A percentile compares a stretch with the other conserved stretches of the same genome.
phyloP scores from a whole-genome alignment of 2,888 invertebrate genomes.

The Hybos culiciformis region DNA sequence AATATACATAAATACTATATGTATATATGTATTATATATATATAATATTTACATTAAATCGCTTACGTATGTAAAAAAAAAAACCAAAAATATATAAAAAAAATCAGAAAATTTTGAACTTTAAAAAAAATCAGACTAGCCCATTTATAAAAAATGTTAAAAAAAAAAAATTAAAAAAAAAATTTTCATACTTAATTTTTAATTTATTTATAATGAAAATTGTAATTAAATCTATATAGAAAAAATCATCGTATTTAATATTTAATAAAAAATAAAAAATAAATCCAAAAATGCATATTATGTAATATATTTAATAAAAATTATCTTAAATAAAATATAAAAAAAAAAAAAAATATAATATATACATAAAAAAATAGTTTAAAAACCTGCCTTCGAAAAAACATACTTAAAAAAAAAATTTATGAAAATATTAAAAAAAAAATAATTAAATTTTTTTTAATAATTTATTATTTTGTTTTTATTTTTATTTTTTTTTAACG shows the following conservation, averaged over 20 bases:
- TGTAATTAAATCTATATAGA: conserved; percentile 1
- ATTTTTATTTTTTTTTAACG: too few relatives aligned
- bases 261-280: too few relatives aligned
- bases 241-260: too few relatives aligned
- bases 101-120: conserved; percentile 11
- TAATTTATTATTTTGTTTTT: too few relatives aligned
- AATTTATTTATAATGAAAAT: conserved; percentile 5
- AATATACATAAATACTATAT: conserved; percentile 2
- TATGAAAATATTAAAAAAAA: conserved; percentile 1
- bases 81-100: neutral
- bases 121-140: conserved; percentile 19
- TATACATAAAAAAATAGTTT: conserved; percentile 10
- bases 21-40: too few relatives aligned
- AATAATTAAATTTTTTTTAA: neutral
- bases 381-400: conserved; percentile 15
- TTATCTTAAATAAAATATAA: conserved; percentile 2
- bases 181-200: conserved; percentile 16
- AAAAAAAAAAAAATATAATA: neutral
- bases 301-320: conserved; percentile 4
- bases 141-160: conserved; percentile 20
- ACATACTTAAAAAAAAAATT: neutral
- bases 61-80: conserved; percentile 9
- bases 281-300: too few relatives aligned
- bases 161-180: conserved; percentile 19
- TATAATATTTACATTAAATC: too few relatives aligned